Base-by-base conservation (phyloP, 1,140 invertebrate genomes). In the Plodia interpunctella region DNA sequence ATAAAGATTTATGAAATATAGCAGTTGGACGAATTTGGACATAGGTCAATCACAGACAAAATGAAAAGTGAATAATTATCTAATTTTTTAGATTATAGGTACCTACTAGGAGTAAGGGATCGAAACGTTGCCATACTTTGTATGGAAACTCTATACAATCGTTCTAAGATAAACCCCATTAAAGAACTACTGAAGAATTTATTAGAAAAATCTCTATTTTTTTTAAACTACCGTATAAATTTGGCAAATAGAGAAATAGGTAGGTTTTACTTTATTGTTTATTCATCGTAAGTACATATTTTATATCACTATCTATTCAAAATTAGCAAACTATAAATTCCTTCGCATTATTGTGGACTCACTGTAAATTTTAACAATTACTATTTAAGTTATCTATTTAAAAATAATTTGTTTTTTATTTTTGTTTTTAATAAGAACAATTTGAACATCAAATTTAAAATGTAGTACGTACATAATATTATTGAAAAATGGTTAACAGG, bases 151-250 rank as follows among this genome's bases (percentile, higher is more conserved):
- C 38, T 44, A 44, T n/a, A 44, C 15, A 44, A 44, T 9, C 30
- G 10, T 32, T 18, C 20, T 9, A 53, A 53, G 51, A 73, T 64
- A 72, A 70, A 72, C 62, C 62, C 10, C 69, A 63, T 69, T 64
- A 76, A 65, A 78, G 67, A 63, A 70, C 80, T 87, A 87, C 77
- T 69, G 78, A 72, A 80, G 77, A 78, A 73, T 71, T 72, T 78
- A 78, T 74, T 66, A 72, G 83, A 86, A 84, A 76, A 65, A 70
- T 44, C 61, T 67, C 63, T 65, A 58, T 63, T 67, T 70, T 70
- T n/a, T 74, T 71, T 68, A 62, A 76, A 62, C 80, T 87, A 87
- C 74, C 57, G 75, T 79, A 74, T 74, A 84, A 83, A 82, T 78
- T 86, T 84, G 80, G 77, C 74, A 79, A 25, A 76, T 80, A 83